Base-by-base conservation (phyloP, 2,797 vertebrate genomes). In the Pelobates cultripes region DNA sequence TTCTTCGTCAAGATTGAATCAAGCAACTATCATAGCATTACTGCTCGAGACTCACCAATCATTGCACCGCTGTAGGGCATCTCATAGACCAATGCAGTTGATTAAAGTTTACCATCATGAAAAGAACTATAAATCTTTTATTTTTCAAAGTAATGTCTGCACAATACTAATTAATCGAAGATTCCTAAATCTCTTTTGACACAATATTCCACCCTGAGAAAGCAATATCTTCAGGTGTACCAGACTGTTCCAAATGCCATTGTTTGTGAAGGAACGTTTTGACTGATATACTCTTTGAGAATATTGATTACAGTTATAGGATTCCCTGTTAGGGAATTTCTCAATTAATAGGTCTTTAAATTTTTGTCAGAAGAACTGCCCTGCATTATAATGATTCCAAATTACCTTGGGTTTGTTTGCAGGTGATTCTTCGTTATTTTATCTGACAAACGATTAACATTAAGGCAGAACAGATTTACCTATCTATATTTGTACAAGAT, bases 321-420 rank as follows among this genome's bases (percentile, higher is more conserved):
- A 64, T 40, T 64, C 61, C 17, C 68, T 70, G 68, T 70, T 44
- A 69, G 41, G 66, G 66, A 41, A 69, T 69, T 43, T 69, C 7
- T 7, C 68, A 70, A 70, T 70, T 70, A 70, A 70, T 70, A 17
- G 43, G 10, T 70, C 15, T 44, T 45, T 15, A 64, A 64, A 64
- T 64, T 64, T 28, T 28, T 64, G 28, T 40, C n/a, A 64, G 61
- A 28, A 64, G 3, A 64, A 64, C 61, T 64, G 61, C 28, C 61
- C 61, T 40, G 14, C 17, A 28, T 64, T 64, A 3, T 4, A 40
- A 64, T 40, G 12, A 64, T 28, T 40, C 7, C 7, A 64, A 41
- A 64, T 14, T 64, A 64, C 61, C 61, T 64, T 8, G 7, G 17
- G 61, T n/a, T 6, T 57, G 9, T 40, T 64, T 40, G 4, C 17